A percentile compares a stretch with the other conserved stretches of the same genome.
Conservation (phyloP, 2,113 vertebrate genomes). For the Cyprinodon variegatus region DNA sequence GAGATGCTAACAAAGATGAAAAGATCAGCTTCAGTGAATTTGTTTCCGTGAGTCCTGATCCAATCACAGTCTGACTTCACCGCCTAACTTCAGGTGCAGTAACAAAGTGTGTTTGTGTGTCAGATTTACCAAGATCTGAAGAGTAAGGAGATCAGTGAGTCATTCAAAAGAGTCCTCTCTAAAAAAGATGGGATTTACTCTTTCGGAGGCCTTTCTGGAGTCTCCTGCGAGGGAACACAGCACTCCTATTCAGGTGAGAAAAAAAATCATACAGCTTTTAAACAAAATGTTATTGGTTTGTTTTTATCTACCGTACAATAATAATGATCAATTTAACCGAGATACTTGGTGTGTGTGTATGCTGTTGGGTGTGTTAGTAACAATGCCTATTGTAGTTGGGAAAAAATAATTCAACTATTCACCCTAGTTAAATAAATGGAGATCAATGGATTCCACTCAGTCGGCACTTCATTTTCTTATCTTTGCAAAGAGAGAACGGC, state of each 20-base stretch:
- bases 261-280: background rate
- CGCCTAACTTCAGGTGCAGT: rapidly evolving
- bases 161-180: constrained; percentile 89
- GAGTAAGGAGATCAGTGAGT: constrained; percentile 92
- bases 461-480: too few species aligned
- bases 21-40: constrained; percentile 97
- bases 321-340: too few species aligned
- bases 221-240: constrained; percentile 94
- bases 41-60: constrained; percentile 84
- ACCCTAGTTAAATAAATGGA: too few species aligned
- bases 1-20: constrained; percentile 93
- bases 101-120: constrained; percentile 2
- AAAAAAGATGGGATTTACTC: constrained; percentile 91
- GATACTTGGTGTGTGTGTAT: too few species aligned
- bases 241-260: constrained; percentile 93
- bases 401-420: too few species aligned
- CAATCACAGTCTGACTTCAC: background rate
- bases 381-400: too few species aligned
- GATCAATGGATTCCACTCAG: too few species aligned
- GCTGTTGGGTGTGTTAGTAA: too few species aligned
- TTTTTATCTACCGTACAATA: too few species aligned
- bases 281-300: too few species aligned
- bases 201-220: constrained; percentile 90
- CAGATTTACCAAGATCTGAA: constrained; percentile 95
- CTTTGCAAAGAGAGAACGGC: too few species aligned